Base-by-base conservation (phyloP, 2,797 vertebrate species). In the Oreonectes daqikongensis region DNA sequence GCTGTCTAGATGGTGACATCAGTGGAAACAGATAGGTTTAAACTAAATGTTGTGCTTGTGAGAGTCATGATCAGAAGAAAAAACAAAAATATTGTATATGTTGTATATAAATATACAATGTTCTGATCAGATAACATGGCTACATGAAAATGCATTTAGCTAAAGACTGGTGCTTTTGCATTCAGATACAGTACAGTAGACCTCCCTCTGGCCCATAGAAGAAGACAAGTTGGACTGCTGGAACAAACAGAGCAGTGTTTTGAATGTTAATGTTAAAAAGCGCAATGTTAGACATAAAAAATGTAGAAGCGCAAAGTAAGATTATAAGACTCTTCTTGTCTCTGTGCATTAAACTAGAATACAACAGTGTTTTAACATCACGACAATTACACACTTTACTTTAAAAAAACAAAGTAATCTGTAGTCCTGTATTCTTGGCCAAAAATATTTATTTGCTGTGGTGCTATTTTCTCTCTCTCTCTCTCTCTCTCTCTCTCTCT, bases 351-450 rank as follows among this genome's bases (percentile, higher is more conserved):
- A 12, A 60, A 32, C 30, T n/a, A 30, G n/a, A 0, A 4, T 32
- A 50, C 35, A 35, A 12, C 12, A 72, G 18, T 2, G 1, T 14
- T 40, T 40, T 3, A 40, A 26, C 20, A 12, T 60, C 57, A 32
- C 9, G 30, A 59, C 15, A 32, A 60, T 32, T 15, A 30, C 57
- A 59, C 42, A 55, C 24, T 60, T n/a, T 46, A 44, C 5, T 38
- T 8, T 75, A 18, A 24, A 44, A 55, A 67, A 20, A 32, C 11
- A 12, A 0, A 20, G 11, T 35, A 53, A 65, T 28, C 38, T 55
- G 35, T 46, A 44, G 18, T 46, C 26, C 20, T 38, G 22, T 73
- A 60, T 38, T 63, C 52, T 69, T 70, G 30, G 42, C 32, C 8
- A n/a, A 50, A 42, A 38, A 15, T 63, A n/a, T 42, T 42, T 76